A percentile compares a stretch with the other conserved stretches of the same genome.
These are phyloP conservation scores for Drosophila lacertosa DNA, from an alignment of 1,140 invertebrate genomes.

Conservation along the genomic window DNA sequence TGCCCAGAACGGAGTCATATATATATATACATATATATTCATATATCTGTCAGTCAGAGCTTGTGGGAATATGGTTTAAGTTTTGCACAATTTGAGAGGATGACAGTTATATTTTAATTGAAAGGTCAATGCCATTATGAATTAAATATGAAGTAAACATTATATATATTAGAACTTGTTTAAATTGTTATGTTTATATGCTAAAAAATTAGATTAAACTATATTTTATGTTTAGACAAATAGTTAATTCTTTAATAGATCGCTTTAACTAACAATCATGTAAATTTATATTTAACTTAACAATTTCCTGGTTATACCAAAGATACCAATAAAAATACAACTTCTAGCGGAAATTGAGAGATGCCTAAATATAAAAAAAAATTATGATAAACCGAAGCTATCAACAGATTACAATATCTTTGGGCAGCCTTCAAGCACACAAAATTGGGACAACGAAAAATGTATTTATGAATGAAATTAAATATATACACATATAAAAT, in stretches of 20 bases:
- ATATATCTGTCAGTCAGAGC: constrained; percentile 9
- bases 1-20: constrained; percentile 18
- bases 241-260: too few relatives aligned
- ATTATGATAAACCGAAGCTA: background rate
- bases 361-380: background rate
- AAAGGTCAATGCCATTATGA: too few relatives aligned
- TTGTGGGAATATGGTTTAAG: constrained; percentile 17
- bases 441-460: constrained; percentile 12
- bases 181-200: too few relatives aligned
- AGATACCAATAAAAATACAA: too few relatives aligned
- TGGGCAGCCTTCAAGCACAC: background rate
- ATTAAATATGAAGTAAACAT: too few relatives aligned
- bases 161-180: too few relatives aligned
- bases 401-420: constrained; percentile 14
- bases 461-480: constrained; percentile 9
- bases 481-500: constrained; percentile 1
- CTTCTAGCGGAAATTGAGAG: constrained; percentile 15
- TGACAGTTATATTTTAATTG: too few relatives aligned
- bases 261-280: too few relatives aligned
- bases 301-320: too few relatives aligned
- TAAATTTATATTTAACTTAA: too few relatives aligned
- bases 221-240: too few relatives aligned
- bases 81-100: background rate
- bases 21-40: background rate
- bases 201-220: too few relatives aligned